Evolutionary conservation across 2,113 vertebrate genomes (phyloP), one percentile per base, ranked within the genome.

Genomic region (Mastomys natalensis): DNA sequence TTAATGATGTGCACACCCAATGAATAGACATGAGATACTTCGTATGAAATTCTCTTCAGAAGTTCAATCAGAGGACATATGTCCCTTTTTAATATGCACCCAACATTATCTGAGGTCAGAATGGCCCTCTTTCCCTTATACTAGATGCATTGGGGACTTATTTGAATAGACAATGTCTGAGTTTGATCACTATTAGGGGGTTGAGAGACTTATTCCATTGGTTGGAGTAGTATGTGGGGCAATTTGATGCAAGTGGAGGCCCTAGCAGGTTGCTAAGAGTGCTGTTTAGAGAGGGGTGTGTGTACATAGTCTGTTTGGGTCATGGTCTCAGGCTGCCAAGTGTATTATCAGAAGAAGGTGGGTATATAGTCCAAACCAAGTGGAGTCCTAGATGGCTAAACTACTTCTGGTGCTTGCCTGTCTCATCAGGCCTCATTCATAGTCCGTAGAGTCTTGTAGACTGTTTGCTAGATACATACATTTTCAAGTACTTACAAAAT

Each of bases 401-500:
- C 24, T 43, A 62, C 29, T 84, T 7, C 78, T 15, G 40, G 12
- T 40, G 55, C 80, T 26, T 82, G 12, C 12, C 22, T 40, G 19
- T 29, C 58, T 85, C n/a, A 93, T 87, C 77, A 87, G 34, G 74
- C n/a, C 80, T 96, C 87, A 94, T 95, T 96, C 96, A 96, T 91
- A 96, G 91, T 97, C 51, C 90, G 80, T 62, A 94, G 80, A 90
- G 24, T 90, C 87, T 89, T 48, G 84, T 60, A 88, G 91, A 22
- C 87, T 90, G 89, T 94, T 93, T 91, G 73, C 84, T 96, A 97
- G 96, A 86, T 94, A 90, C 70, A 94, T 94, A 98, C 45, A 96
- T 91, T 97, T 96, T 96, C 91, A 96, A 93, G 89, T 95, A 94
- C 92, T 94, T 97, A 92, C 68, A 96, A 97, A 97, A 96, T 96